Base-by-base conservation (phyloP, 2,888 invertebrate species). In the Heliconius hortense region DNA sequence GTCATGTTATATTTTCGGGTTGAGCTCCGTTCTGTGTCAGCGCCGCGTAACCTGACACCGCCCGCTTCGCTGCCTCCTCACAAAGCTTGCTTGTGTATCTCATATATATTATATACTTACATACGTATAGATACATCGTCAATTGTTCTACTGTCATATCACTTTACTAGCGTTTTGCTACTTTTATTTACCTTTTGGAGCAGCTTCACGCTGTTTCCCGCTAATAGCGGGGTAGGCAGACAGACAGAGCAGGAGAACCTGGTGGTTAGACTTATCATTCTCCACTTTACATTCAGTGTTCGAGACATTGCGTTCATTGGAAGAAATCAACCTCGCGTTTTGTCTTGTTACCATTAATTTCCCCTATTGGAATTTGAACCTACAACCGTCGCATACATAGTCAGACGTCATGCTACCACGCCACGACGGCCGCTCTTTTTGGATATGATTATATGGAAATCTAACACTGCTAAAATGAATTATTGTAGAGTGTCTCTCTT, bases 1-100 rank as follows among this genome's bases (percentile, higher is more conserved):
- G 76, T 76, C 76, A 63, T 64, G 73, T 73, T 59, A 7, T 4
- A 64, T 76, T 76, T 76, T 73, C 63, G 73, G 69, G n/a, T 69
- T 48, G 74, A 73, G 74, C 10, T 48, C 70, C 48, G 69, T 35
- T 48, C 70, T 74, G 73, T 71, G 66, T 35, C 62, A 39, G 59
- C 26, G 26, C 39, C 11, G 31, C 60, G 69, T 69, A 53, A 69
- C 48, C 63, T 39, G 56, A 66, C 39, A 35, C 74, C 53, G 69
- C 35, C 7, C 74, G 74, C 63, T 39, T 48, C 68, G 68, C 31
- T 28, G 73, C 73, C 56, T 53, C 4, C n/a, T 21, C 31, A 74
- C 74, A 69, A 74, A 69, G 56, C 69, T 35, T n/a, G n/a, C 53
- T 35, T 31, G 15, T 39, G 21, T 10, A n/a, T 66, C 39, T 24